Conservation (phyloP, 2,113 vertebrate species). For the Eretmochelys imbricata region DNA sequence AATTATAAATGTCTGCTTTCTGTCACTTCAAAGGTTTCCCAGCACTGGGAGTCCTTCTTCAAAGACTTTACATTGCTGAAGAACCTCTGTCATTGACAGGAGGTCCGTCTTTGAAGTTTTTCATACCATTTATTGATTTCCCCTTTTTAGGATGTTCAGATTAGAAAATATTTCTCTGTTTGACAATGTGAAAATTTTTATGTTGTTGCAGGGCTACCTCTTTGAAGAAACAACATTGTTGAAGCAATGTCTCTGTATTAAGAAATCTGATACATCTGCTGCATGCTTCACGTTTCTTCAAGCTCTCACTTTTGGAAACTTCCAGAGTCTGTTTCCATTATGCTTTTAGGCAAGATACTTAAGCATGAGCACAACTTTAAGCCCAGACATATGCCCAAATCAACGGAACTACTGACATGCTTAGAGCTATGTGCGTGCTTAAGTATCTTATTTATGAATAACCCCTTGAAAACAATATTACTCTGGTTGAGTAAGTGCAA, state of each 20-base stretch:
- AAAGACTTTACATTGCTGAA: slow-evolving; percentile 83
- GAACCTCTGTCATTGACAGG: slow-evolving; percentile 87
- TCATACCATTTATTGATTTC: slow-evolving; percentile 88
- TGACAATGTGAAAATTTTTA: slow-evolving; percentile 83
- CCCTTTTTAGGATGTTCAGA: slow-evolving; percentile 84
- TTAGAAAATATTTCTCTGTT: slow-evolving; percentile 83
- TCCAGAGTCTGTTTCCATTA: slow-evolving; percentile 34
- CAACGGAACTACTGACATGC: neutral
- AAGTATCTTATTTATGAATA: neutral
- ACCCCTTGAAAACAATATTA: neutral
- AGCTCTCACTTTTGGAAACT: slow-evolving; percentile 59
- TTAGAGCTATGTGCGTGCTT: neutral
- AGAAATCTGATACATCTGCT: slow-evolving; percentile 70
- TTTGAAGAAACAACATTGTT: slow-evolving; percentile 82
- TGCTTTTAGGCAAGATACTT: neutral
- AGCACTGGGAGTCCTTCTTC: slow-evolving; percentile 87
- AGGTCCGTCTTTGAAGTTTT: slow-evolving; percentile 87
- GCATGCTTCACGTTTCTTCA: slow-evolving; percentile 47
- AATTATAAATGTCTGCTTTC: slow-evolving; percentile 91
- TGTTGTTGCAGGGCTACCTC: slow-evolving; percentile 74
- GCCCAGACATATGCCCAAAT: neutral
- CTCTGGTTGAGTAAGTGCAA: neutral
- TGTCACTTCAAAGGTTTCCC: slow-evolving; percentile 88
- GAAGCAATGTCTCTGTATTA: slow-evolving; percentile 60
- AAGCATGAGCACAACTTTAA: neutral